phyloP scores from a whole-genome alignment of 1,140 invertebrate species.

The Papilio polytes region DNA sequence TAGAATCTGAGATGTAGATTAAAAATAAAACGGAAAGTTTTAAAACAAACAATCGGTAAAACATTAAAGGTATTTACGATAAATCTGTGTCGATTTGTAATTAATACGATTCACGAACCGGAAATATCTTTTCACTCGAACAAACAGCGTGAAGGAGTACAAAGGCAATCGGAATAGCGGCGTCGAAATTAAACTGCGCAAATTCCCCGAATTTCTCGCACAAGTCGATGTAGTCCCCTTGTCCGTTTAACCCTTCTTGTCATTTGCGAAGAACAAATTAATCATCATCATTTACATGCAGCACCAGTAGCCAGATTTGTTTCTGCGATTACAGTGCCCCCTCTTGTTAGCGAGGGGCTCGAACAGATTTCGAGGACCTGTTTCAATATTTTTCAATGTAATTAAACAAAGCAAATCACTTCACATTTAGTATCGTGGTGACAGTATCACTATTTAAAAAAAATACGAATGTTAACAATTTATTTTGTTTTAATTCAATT shows the following conservation, averaged over 20 bases:
- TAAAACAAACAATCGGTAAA: background rate
- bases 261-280: conserved; percentile 82
- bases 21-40: background rate
- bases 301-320: conserved; percentile 80
- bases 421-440: background rate
- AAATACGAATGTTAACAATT: too few relatives aligned
- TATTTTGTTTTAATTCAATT: too few relatives aligned
- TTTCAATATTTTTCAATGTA: conserved; percentile 72
- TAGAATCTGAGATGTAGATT: too few relatives aligned
- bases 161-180: conserved; percentile 75
- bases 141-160: conserved; percentile 68
- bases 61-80: background rate
- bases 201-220: conserved; percentile 67
- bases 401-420: conserved; percentile 47
- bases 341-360: conserved; percentile 62
- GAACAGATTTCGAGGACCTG: conserved; percentile 72
- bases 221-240: conserved; percentile 72
- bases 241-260: conserved; percentile 81
- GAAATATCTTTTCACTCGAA: conserved; percentile 79
- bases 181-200: conserved; percentile 73
- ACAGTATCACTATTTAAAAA: background rate
- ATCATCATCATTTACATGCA: conserved; percentile 84
- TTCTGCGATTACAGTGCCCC: conserved; percentile 81
- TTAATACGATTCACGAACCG: conserved; percentile 74
- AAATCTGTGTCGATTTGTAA: conserved; percentile 62